Percentiles rank a stretch among this genome's conserved stretches.
phyloP scores from a whole-genome alignment of 2,797 vertebrate genomes.

The Eulemur albifrons region DNA sequence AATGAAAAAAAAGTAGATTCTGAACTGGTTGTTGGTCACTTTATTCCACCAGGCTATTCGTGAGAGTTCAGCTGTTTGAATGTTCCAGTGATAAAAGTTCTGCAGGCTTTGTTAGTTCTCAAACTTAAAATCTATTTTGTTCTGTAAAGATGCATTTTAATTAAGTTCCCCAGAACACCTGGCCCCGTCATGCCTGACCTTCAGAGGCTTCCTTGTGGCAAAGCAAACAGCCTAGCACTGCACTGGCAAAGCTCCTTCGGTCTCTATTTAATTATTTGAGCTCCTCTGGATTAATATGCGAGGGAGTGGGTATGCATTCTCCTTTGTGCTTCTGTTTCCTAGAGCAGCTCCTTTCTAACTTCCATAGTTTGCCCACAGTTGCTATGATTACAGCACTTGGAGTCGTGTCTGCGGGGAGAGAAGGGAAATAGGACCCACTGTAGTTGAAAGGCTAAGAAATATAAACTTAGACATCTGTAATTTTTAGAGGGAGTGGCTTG shows the following conservation, averaged over 20 bases:
- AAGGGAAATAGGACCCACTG: neutral
- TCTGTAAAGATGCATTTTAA: constrained; percentile 66
- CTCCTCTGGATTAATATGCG: neutral
- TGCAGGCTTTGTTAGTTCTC: constrained; percentile 40
- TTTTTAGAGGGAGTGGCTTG: neutral
- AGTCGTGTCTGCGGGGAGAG: neutral
- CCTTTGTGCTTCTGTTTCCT: constrained; percentile 20
- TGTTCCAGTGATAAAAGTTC: constrained; percentile 65
- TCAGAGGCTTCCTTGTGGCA: constrained; percentile 49
- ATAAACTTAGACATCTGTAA: neutral
- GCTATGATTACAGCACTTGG: neutral
- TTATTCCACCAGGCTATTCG: neutral
- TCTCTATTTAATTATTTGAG: constrained; percentile 47
- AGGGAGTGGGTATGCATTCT: constrained; percentile 20
- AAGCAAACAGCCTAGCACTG: constrained; percentile 54
- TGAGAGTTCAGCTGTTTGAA: constrained; percentile 47
- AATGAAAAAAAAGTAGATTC: constrained; percentile 41
- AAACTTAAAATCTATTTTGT: constrained; percentile 60
- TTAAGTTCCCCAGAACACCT: constrained; percentile 67
- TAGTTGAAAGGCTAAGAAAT: neutral
- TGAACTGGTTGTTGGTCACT: neutral
- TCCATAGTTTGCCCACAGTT: neutral
- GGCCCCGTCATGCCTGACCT: constrained; percentile 27
- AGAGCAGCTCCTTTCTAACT: constrained; percentile 54
- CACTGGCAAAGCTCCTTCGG: constrained; percentile 61